Evolutionary conservation across 1,140 invertebrate species (phyloP).

Genomic region (Pectinophora gossypiella): DNA sequence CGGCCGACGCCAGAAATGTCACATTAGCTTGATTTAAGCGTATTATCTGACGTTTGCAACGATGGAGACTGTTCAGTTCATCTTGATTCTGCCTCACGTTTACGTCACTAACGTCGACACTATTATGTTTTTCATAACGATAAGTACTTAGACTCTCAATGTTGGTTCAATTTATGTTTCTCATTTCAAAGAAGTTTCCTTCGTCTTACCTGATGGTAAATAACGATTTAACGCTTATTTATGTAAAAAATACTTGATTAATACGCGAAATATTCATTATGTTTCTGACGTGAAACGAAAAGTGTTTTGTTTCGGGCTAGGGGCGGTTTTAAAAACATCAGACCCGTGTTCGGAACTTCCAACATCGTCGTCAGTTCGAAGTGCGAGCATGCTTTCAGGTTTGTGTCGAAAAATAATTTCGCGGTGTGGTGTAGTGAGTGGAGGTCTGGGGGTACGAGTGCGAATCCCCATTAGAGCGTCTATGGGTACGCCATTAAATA

Average conservation of each 20-base stretch:
- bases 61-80: neutral
- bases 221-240: too few relatives aligned
- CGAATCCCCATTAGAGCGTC: constrained; percentile 63
- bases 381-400: constrained; percentile 15
- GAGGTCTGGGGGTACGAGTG: constrained; percentile 36
- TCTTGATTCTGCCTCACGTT: neutral
- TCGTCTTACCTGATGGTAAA: too few relatives aligned
- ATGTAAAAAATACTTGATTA: too few relatives aligned
- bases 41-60: constrained; percentile 34
- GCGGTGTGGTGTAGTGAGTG: constrained; percentile 27
- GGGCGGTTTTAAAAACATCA: neutral
- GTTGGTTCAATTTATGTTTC: too few relatives aligned
- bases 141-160: too few relatives aligned
- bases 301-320: too few relatives aligned
- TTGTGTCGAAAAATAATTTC: constrained; percentile 52
- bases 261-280: too few relatives aligned
- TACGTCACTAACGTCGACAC: too few relatives aligned
- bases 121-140: too few relatives aligned
- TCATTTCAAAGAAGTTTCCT: too few relatives aligned
- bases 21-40: constrained; percentile 61
- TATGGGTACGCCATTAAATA: constrained; percentile 71
- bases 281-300: too few relatives aligned
- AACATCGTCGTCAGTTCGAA: too few relatives aligned
- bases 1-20: constrained; percentile 43
- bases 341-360: neutral